Conservation (phyloP, 2,113 vertebrate genomes). For the Craseonycteris thonglongyai region DNA sequence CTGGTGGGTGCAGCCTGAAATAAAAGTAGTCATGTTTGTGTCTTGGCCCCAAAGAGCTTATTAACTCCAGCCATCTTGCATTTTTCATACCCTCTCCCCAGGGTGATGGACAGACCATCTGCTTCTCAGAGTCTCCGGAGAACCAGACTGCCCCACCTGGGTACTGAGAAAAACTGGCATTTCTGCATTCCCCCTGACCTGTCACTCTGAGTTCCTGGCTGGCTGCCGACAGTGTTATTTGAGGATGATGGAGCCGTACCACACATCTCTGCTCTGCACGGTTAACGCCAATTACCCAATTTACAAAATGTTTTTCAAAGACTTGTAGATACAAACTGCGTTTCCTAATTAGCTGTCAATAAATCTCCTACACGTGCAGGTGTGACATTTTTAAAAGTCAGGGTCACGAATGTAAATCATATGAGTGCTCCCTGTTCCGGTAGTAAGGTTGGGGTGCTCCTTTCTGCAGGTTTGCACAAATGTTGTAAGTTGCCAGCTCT, state of each 20-base stretch:
- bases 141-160: constrained; percentile 38
- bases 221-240: not conserved
- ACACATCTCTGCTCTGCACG: not conserved
- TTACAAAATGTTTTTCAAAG: constrained; percentile 63
- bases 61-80: constrained; percentile 38
- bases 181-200: constrained; percentile 27
- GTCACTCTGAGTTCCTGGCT: constrained; percentile 28
- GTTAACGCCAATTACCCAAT: constrained; percentile 56
- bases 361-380: constrained; percentile 24
- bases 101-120: constrained; percentile 63
- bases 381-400: constrained; percentile 67
- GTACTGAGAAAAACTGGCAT: not conserved
- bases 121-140: constrained; percentile 44
- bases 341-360: constrained; percentile 65
- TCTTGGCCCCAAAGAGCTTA: constrained; percentile 34
- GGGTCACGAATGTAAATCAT: constrained; percentile 10
- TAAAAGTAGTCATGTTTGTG: not conserved
- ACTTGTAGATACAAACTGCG: constrained; percentile 44
- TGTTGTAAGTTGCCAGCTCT: not conserved
- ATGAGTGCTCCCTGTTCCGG: not conserved
- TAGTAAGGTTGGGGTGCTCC: not conserved
- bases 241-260: not conserved
- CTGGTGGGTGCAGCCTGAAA: not conserved
- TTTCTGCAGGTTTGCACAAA: not conserved
- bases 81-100: constrained; percentile 33